Evolutionary conservation across 2,797 vertebrate genomes (phyloP), one percentile per base, ranked within the genome.

Genomic region (Diglossa cyanea): DNA sequence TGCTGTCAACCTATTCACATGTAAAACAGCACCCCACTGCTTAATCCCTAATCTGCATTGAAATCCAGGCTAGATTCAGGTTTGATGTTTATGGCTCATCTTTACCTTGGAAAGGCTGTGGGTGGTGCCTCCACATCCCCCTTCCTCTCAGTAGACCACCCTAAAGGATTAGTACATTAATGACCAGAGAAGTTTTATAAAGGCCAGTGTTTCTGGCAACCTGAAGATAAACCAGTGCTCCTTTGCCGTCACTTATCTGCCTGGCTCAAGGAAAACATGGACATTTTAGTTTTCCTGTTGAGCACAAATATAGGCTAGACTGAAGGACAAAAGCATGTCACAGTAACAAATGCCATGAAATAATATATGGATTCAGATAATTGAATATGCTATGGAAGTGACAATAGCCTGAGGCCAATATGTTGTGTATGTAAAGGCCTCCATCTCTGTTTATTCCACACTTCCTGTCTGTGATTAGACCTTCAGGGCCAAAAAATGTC

Each of bases 11-110:
- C 74, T 66, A 73, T 95, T 89, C 39, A 79, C 18, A 75, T 91
- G 94, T 58, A 90, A 96, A 97, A 73, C 6, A 60, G 68, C 45
- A 74, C 17, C 48, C 39, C 45, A 44, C 58, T 31, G 82, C 84
- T 35, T 83, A 71, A 89, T 86, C 70, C 66, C 68, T 85, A 84
- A 70, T 82, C 48, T 77, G 24, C 71, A 74, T n/a, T 85, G 84
- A 97, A 96, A 97, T 39, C 65, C 75, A 57, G 51, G 91, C 48
- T 18, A 90, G 19, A 15, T n/a, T 94, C 86, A 89, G 47, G 72
- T 55, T 87, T 62, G 77, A 78, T 30, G n/a, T 76, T 89, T 89
- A 72, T 47, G 42, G 74, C 63, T 91, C 84, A 68, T 92, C 35
- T 74, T 79, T 77, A 88, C 67, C 21, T 48, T 44, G 60, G 37